Conservation (phyloP, 2,113 vertebrate genomes). For the Chrysemys picta region DNA sequence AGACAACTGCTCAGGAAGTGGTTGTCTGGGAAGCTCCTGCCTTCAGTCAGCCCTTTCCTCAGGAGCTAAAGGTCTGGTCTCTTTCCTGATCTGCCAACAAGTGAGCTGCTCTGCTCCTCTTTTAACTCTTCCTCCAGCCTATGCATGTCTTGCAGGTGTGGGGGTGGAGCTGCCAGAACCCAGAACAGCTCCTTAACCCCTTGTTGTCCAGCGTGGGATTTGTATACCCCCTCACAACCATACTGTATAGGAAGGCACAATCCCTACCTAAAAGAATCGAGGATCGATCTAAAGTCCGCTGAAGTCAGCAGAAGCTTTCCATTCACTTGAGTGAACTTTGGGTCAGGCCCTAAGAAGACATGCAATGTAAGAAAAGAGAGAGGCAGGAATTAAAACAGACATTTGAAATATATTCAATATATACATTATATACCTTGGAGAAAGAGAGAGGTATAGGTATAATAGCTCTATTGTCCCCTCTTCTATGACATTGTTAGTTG, state of each 20-base stretch:
- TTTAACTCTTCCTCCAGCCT: background rate
- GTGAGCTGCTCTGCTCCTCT: background rate
- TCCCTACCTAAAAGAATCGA: background rate
- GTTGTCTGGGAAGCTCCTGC: background rate
- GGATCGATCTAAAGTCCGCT: background rate
- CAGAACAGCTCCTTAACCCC: background rate
- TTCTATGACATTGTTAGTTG: background rate
- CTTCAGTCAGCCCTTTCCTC: background rate
- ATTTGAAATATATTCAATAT: conserved; percentile 5
- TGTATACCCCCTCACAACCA: background rate
- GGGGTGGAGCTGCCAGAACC: background rate
- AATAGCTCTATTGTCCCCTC: background rate
- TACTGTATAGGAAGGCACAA: background rate
- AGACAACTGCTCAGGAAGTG: background rate
- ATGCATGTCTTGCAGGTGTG: background rate
- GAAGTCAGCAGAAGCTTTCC: conserved; percentile 29
- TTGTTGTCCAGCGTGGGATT: background rate
- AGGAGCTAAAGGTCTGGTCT: background rate
- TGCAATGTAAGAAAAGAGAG: background rate
- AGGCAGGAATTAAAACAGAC: background rate
- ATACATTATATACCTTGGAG: background rate
- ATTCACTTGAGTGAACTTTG: conserved; percentile 12
- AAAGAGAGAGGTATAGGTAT: background rate
- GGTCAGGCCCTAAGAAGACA: conserved; percentile 11
- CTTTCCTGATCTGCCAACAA: background rate